phyloP scores from a whole-genome alignment of 2,888 invertebrate genomes.

The Stenchaetothrips biformis region DNA sequence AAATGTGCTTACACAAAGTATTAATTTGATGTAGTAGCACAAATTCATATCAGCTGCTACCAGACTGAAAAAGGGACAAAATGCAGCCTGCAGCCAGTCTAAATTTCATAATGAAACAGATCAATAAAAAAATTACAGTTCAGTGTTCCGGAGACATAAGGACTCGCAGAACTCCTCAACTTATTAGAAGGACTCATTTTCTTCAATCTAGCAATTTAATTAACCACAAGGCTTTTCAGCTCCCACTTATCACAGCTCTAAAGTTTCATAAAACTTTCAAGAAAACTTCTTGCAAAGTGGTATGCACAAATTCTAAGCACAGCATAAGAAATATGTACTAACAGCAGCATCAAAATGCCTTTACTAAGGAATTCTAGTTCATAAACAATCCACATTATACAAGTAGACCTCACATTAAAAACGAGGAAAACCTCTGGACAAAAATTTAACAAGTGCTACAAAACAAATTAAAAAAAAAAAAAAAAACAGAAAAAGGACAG shows the following conservation, averaged over 20 bases:
- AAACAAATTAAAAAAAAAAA: not conserved
- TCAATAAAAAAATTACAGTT: not conserved
- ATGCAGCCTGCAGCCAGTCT: not conserved
- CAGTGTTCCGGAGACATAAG: not conserved
- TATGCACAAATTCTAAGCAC: not conserved
- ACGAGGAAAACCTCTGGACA: not conserved
- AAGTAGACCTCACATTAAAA: no score
- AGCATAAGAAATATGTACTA: not conserved
- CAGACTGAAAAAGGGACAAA: not conserved
- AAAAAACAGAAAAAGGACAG: not conserved
- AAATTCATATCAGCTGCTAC: not conserved
- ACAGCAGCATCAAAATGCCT: no score
- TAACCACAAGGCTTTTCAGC: not conserved
- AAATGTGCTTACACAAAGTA: not conserved
- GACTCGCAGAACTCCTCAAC: not conserved
- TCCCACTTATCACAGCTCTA: constrained; percentile 19
- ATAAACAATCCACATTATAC: no score
- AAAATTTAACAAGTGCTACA: not conserved
- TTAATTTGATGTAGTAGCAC: not conserved
- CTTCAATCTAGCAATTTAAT: not conserved
- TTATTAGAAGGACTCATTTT: not conserved
- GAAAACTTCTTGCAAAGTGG: not conserved
- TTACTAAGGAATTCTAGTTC: no score
- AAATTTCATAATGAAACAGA: not conserved
- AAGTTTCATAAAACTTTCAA: not conserved